Percentiles rank a stretch among this genome's conserved stretches.
Evolutionary conservation across 1,140 invertebrate species (phyloP).

Genomic region (Coboldia fuscipes): DNA sequence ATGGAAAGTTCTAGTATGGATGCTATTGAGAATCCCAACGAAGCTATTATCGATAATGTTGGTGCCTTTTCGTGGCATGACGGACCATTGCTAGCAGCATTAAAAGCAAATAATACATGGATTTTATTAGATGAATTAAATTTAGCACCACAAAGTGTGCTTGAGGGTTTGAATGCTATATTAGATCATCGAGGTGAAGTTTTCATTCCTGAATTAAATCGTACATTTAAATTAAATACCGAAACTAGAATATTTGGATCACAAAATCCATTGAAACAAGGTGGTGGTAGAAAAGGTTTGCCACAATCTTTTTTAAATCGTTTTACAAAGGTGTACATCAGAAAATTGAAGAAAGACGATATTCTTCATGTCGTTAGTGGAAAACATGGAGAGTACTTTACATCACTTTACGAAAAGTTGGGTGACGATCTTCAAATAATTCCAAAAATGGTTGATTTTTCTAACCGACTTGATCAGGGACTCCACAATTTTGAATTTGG

Average conservation of each 20-base stretch:
- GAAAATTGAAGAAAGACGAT: conserved; percentile 57
- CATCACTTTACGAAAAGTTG: conserved; percentile 9
- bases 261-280: conserved; percentile 94
- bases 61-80: conserved; percentile 91
- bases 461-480: conserved; percentile 42
- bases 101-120: conserved; percentile 79
- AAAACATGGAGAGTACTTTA: conserved; percentile 12
- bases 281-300: conserved; percentile 83
- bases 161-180: conserved; percentile 96
- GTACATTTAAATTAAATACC: conserved; percentile 56
- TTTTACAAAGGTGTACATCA: conserved; percentile 90
- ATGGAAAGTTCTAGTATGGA: conserved; percentile 44
- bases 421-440: neutral
- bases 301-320: conserved; percentile 95
- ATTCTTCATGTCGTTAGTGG: conserved; percentile 25
- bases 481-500: conserved; percentile 42
- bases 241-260: conserved; percentile 86
- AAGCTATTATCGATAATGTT: conserved; percentile 23
- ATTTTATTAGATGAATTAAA: conserved; percentile 97
- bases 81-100: conserved; percentile 80
- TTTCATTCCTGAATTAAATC: conserved; percentile 84
- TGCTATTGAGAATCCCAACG: conserved; percentile 1
- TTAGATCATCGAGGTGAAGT: conserved; percentile 94
- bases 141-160: conserved; percentile 90
- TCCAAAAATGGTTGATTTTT: conserved; percentile 60